These are phyloP conservation scores for Drepanosiphum platanoidis DNA, from an alignment of 2,888 invertebrate species.

Conservation along the genomic window DNA sequence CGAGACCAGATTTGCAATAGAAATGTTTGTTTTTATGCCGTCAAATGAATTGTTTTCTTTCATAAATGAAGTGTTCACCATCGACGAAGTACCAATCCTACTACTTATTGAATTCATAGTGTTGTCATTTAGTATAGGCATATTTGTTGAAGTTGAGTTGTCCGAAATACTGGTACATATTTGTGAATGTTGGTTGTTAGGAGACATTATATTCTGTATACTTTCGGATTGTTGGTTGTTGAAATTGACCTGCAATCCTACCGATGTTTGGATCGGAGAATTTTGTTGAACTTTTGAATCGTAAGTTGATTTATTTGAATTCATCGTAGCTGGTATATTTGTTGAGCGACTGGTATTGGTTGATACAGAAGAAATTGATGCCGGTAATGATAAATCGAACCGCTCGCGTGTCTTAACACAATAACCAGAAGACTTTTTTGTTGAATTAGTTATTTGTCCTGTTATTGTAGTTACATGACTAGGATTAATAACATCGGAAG, in stretches of 20 bases:
- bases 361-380: constrained; percentile 39
- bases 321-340: not conserved
- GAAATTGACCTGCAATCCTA: constrained; percentile 46
- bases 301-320: constrained; percentile 15
- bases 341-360: constrained; percentile 30
- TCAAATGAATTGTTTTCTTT: constrained; percentile 35
- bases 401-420: constrained; percentile 32
- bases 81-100: not conserved
- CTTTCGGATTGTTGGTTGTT: constrained; percentile 15
- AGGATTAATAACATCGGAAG: constrained; percentile 24
- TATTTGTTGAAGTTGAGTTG: constrained; percentile 11
- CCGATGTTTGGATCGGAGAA: constrained; percentile 44
- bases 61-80: not conserved
- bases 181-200: constrained; percentile 23
- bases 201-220: not conserved
- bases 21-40: constrained; percentile 23
- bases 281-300: constrained; percentile 23
- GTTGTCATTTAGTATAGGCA: constrained; percentile 20
- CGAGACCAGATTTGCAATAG: constrained; percentile 36
- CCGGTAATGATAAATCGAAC: constrained; percentile 39
- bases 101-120: not conserved
- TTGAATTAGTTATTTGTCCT: constrained; percentile 6
- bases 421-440: constrained; percentile 33
- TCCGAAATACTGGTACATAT: constrained; percentile 5
- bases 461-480: constrained; percentile 8